Evolutionary conservation across 2,888 invertebrate genomes (phyloP), one percentile per base, ranked within the genome.

Genomic region (Limnephilus auricula): DNA sequence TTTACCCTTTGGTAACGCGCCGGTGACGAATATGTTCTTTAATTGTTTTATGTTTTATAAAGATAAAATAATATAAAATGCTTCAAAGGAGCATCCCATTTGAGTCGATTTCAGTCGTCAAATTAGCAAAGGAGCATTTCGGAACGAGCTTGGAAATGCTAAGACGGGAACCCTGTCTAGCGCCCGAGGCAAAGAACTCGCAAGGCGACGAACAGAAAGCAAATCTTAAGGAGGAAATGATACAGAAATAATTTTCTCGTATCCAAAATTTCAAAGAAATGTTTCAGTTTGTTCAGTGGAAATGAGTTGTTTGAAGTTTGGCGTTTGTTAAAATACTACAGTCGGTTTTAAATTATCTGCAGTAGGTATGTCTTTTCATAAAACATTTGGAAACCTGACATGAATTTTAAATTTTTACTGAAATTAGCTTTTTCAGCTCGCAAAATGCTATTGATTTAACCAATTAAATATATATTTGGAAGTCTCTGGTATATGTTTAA

Each of bases 11-110:
- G 5, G 34, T 31, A 34, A n/a, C 0, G 25, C 3, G n/a, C 15
- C 25, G 13, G 12, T 83, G 5, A 25, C 2, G 84, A 9, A 34
- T 89, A 31, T 89, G 80, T 10, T 90, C 86, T 50, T 18, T 90
- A 90, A 90, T 90, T 90, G 78, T 87, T 89, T 92, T 87, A 92
- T 92, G 90, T 86, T 91, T 90, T 92, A 91, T 80, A 90, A 88
- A 87, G 92, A 91, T 92, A 91, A 92, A 92, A 92, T 92, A 92
- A 93, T 90, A 91, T 90, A 92, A 92, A 90, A 90, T 45, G 84
- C 78, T 91, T 32, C 84, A 37, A 84, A 79, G 79, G 65, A 88
- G 84, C 87, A 65, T 65, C 34, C 90, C 79, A 79, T 87, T 90
- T 90, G 31, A 90, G 79, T 90, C 88, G 82, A 50, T 37, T 88